Conservation (phyloP, 2,113 vertebrate genomes). For the Myrmecobius fasciatus region DNA sequence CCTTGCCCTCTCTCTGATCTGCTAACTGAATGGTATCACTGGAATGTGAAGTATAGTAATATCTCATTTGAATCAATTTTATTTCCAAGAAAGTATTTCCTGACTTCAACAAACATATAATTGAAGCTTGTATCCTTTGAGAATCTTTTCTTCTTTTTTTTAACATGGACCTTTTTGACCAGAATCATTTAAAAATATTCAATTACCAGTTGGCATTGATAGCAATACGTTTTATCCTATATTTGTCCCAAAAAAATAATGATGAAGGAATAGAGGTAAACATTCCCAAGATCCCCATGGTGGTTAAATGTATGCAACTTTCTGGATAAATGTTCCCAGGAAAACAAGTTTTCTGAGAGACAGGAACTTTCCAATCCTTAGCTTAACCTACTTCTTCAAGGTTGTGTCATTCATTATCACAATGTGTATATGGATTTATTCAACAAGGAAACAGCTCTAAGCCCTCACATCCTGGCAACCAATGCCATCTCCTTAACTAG, state of each 20-base stretch:
- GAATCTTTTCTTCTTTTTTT: not conserved
- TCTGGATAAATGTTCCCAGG: not conserved
- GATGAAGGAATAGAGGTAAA: not conserved
- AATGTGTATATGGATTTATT: not conserved
- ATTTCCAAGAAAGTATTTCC: not conserved
- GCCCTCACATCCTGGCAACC: not conserved
- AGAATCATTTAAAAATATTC: not conserved
- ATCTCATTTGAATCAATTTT: not conserved
- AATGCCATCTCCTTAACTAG: not conserved
- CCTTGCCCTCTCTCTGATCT: not conserved
- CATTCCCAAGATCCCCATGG: not conserved
- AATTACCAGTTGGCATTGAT: not conserved
- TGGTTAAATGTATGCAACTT: not conserved
- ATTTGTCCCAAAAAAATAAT: not conserved
- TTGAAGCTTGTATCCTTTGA: not conserved
- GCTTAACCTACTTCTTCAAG: not conserved
- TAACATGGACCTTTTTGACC: not conserved
- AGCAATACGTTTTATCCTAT: not conserved
- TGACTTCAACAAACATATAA: not conserved
- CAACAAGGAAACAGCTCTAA: not conserved
- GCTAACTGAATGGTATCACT: not conserved
- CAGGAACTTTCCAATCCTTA: not conserved
- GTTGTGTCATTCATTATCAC: not conserved
- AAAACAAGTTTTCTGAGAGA: not conserved
- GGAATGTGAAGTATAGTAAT: not conserved